Conservation (phyloP, 37 sponge, comb jelly and placozoan species). For the Geodia barretti region DNA sequence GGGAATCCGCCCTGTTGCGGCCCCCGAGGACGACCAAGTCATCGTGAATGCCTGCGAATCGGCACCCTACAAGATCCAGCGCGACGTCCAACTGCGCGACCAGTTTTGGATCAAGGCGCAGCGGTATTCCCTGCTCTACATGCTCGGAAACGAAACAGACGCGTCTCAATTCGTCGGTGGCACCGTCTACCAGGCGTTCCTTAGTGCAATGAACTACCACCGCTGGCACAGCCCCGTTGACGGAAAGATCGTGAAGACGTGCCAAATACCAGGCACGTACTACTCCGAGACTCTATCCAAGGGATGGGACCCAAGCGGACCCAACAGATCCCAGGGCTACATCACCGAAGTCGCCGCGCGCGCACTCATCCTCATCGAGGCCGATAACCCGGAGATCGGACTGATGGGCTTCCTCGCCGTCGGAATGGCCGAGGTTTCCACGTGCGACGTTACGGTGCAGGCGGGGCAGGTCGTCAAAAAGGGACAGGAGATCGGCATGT, state of each 20-base stretch:
- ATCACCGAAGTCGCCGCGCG: slow-evolving; percentile 47
- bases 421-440: slow-evolving; percentile 56
- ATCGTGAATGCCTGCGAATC: slow-evolving; percentile 56
- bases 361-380: slow-evolving; percentile 42
- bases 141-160: slow-evolving; percentile 15
- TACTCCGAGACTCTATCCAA: slow-evolving; percentile 19
- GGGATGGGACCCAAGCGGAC: slow-evolving; percentile 1
- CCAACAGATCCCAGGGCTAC: slow-evolving; percentile 37
- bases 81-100: slow-evolving; percentile 15
- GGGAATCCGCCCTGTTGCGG: slow-evolving; percentile 40
- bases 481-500: slow-evolving; percentile 51
- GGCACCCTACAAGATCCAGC: slow-evolving; percentile 21
- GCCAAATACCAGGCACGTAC: slow-evolving; percentile 30
- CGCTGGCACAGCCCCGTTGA: slow-evolving; percentile 68
- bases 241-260: slow-evolving; percentile 38
- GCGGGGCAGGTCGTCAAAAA: slow-evolving; percentile 27
- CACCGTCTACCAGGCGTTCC: slow-evolving; percentile 57
- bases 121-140: slow-evolving; percentile 20
- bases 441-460: slow-evolving; percentile 25
- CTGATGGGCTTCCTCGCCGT: slow-evolving; percentile 56
- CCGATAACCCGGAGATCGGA: slow-evolving; percentile 42
- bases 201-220: slow-evolving; percentile 57
- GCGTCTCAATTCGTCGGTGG: slow-evolving; percentile 39
- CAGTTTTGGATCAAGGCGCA: slow-evolving; percentile 46
- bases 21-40: slow-evolving; percentile 26